A percentile compares a stretch with the other conserved stretches of the same genome.
These are phyloP conservation scores for Heteromyza rotundicornis DNA, from an alignment of 2,888 invertebrate genomes.

Conservation along the genomic window DNA sequence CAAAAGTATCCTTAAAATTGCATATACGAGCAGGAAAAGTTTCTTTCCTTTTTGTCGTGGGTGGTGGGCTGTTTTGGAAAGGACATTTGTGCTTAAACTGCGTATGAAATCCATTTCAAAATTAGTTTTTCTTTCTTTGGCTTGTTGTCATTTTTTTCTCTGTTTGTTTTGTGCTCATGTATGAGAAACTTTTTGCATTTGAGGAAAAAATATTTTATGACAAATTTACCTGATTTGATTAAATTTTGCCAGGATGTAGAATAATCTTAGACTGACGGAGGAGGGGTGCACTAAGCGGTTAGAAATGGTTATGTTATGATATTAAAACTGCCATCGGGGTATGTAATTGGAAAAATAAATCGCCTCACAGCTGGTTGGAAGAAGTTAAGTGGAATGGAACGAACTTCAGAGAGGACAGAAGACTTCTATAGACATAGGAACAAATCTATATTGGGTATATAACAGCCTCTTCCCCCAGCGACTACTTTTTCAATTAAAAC, in stretches of 20 bases:
- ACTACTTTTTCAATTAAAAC: too few relatives aligned
- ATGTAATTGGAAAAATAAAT: constrained; percentile 36
- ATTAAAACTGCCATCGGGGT: constrained; percentile 37
- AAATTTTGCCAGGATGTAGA: constrained; percentile 37
- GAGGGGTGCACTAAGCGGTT: too few relatives aligned
- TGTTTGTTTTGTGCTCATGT: neutral
- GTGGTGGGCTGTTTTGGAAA: constrained; percentile 18
- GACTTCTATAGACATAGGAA: too few relatives aligned
- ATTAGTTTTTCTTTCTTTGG: constrained; percentile 42
- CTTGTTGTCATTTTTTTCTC: constrained; percentile 12
- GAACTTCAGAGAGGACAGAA: too few relatives aligned
- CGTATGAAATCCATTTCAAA: constrained; percentile 54
- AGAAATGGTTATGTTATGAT: constrained; percentile 1
- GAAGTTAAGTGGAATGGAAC: neutral
- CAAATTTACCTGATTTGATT: constrained; percentile 61
- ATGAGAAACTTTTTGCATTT: constrained; percentile 17
- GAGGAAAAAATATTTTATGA: constrained; percentile 50
- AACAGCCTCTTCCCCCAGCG: too few relatives aligned
- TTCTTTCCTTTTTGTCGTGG: constrained; percentile 6
- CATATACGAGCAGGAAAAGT: constrained; percentile 30
- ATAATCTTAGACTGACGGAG: neutral
- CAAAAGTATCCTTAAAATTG: constrained; percentile 39
- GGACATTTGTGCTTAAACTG: constrained; percentile 51
- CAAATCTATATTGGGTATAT: too few relatives aligned
- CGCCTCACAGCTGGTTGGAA: neutral